Conservation (phyloP, 2,113 vertebrate genomes). For the Ciconia boyciana region DNA sequence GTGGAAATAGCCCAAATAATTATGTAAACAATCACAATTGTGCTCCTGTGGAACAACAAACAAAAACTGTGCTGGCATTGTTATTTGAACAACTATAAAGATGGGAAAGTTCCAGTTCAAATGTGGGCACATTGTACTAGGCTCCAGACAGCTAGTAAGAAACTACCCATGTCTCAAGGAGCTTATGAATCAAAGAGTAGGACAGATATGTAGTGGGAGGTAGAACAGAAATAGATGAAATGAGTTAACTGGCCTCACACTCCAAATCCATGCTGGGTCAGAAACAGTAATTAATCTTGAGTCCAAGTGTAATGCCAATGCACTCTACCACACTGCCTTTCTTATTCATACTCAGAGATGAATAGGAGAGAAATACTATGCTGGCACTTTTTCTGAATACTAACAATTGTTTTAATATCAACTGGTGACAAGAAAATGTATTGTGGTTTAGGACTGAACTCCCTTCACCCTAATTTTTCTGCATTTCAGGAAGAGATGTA, state of each 20-base stretch:
- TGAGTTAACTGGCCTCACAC: neutral
- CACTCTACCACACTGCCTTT: neutral
- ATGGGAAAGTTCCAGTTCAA: neutral
- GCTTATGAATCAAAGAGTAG: neutral
- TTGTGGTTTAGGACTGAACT: neutral
- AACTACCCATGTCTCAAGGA: neutral
- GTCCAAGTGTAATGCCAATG: neutral
- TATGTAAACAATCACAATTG: neutral
- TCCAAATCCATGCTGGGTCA: neutral
- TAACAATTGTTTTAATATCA: neutral
- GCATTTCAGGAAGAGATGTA: neutral
- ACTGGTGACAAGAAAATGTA: neutral
- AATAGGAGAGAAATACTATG: neutral
- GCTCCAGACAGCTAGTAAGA: neutral
- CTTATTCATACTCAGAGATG: neutral
- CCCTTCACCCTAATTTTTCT: neutral
- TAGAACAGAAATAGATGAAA: neutral
- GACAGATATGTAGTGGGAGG: neutral
- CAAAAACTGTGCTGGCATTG: neutral
- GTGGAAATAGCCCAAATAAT: neutral
- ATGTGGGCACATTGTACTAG: neutral
- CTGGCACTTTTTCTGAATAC: neutral
- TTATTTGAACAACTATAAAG: neutral
- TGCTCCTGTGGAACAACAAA: neutral
- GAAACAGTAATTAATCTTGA: neutral